phyloP scores from a whole-genome alignment of 2,113 vertebrate species.

The Macquaria australasica region DNA sequence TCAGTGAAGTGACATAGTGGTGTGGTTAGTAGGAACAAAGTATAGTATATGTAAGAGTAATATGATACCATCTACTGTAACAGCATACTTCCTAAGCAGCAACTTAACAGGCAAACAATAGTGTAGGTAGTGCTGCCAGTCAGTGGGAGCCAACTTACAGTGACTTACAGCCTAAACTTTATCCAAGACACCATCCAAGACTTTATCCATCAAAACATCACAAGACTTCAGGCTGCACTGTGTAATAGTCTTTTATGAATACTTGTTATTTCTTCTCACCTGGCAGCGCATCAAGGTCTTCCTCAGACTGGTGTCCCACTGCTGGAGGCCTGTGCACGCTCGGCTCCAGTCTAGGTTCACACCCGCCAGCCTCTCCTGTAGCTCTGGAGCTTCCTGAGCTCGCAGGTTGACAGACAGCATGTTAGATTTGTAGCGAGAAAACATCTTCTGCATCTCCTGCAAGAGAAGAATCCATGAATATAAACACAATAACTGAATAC shows the following conservation, averaged over 20 bases:
- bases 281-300: conserved; percentile 88
- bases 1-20: too few species aligned
- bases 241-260: too few species aligned
- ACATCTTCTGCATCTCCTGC: conserved; percentile 89
- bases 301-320: conserved; percentile 87
- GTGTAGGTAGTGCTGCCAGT: too few species aligned
- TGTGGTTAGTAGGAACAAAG: too few species aligned
- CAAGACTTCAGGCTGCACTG: background rate
- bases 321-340: conserved; percentile 79
- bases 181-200: too few species aligned
- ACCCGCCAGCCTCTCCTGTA: conserved; percentile 80
- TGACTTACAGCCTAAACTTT: too few species aligned
- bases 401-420: conserved; percentile 87
- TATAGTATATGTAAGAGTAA: too few species aligned
- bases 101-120: too few species aligned
- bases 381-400: conserved; percentile 81
- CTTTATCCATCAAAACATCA: background rate
- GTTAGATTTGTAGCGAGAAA: conserved; percentile 88
- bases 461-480: background rate
- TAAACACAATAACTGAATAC: fast-evolving
- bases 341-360: conserved; percentile 89
- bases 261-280: conserved; percentile 75
- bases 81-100: too few species aligned
- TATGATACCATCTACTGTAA: too few species aligned
- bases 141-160: too few species aligned